phyloP scores from a whole-genome alignment of 2,113 vertebrate genomes.

The Vombatus ursinus region DNA sequence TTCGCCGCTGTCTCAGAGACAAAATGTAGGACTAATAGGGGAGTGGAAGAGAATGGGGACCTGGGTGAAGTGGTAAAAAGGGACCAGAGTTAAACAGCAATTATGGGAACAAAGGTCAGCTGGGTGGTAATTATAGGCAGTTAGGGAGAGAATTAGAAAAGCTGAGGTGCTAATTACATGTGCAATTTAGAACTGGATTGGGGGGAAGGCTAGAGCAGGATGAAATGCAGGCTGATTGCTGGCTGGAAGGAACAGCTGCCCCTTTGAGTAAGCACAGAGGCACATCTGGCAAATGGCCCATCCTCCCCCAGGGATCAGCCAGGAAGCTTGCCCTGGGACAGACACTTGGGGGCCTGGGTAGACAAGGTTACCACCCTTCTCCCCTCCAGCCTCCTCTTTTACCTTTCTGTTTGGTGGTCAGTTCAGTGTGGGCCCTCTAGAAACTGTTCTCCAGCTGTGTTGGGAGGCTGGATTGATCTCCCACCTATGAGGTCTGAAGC shows the following conservation, averaged over 20 bases:
- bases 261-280: slow-evolving; percentile 26
- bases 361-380: background rate
- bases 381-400: background rate
- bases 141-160: slow-evolving; percentile 70
- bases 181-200: slow-evolving; percentile 32
- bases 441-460: background rate
- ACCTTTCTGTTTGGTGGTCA: background rate
- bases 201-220: slow-evolving; percentile 5
- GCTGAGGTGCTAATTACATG: slow-evolving; percentile 62
- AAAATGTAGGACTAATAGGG: background rate
- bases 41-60: background rate
- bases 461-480: background rate
- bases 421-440: background rate
- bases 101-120: slow-evolving; percentile 69
- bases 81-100: slow-evolving; percentile 51
- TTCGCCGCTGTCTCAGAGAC: background rate
- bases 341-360: background rate
- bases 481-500: background rate
- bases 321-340: background rate
- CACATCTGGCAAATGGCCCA: slow-evolving; percentile 20
- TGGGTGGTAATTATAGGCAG: slow-evolving; percentile 40
- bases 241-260: slow-evolving; percentile 61
- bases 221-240: slow-evolving; percentile 17
- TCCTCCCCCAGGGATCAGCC: background rate
- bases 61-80: slow-evolving; percentile 14